phyloP scores from a whole-genome alignment of 2,113 vertebrate species.

The Illadopsis cleaveri region DNA sequence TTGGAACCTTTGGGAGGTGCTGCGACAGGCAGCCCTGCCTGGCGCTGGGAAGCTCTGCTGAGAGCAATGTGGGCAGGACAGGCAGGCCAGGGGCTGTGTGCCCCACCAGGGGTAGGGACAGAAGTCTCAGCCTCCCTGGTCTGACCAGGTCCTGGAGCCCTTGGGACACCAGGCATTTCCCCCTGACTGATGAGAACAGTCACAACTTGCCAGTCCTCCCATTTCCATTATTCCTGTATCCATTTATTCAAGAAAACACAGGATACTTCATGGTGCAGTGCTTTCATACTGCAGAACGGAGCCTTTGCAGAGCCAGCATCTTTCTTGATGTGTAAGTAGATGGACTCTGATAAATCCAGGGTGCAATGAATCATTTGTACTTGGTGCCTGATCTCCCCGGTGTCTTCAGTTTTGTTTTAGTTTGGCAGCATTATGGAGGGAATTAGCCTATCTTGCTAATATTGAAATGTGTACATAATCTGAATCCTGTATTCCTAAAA shows the following conservation, averaged over 20 bases:
- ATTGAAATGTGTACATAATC: not conserved
- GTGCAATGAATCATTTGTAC: not conserved
- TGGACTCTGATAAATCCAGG: not conserved
- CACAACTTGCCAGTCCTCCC: not conserved
- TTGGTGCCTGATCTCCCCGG: not conserved
- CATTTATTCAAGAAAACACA: not conserved
- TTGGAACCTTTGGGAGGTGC: not conserved
- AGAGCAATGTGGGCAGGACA: accelerated
- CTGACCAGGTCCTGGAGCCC: not conserved
- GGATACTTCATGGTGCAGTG: not conserved
- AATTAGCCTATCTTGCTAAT: slow-evolving; percentile 2
- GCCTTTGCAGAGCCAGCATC: not conserved
- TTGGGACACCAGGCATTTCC: not conserved
- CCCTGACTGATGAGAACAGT: not conserved
- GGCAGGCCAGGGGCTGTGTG: not conserved
- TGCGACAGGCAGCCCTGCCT: not conserved
- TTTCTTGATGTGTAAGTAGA: not conserved
- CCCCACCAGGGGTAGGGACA: not conserved
- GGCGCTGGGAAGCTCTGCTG: accelerated
- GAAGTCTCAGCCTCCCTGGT: not conserved
- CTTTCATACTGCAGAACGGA: not conserved
- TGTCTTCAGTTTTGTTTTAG: not conserved
- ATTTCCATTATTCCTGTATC: not conserved
- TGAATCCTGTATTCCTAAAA: not conserved
- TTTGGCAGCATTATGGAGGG: not conserved